Evolutionary conservation across 2,113 vertebrate species (phyloP).

Genomic region (Oryzias curvinotus): DNA sequence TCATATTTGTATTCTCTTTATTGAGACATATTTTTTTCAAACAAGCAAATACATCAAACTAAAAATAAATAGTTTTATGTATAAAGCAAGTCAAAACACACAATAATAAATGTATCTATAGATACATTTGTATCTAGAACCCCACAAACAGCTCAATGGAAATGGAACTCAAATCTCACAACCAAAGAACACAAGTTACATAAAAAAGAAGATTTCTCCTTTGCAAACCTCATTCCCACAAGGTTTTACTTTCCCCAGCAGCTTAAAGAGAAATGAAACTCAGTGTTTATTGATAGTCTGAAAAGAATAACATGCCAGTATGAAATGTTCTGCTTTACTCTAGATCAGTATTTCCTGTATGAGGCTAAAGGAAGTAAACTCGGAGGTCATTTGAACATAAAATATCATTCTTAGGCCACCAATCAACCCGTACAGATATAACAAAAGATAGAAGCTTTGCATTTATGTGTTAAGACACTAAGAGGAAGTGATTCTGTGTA

Average conservation of each 20-base stretch:
- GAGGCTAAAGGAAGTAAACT: neutral
- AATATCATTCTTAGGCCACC: neutral
- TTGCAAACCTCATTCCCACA: neutral
- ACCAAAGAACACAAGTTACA: neutral
- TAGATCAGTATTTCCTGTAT: neutral
- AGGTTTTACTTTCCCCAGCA: conserved; percentile 63
- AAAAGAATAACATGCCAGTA: neutral
- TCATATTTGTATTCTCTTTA: no score
- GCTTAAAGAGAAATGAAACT: conserved; percentile 42
- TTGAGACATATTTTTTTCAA: no score
- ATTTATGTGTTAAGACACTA: conserved; percentile 30
- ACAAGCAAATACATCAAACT: no score
- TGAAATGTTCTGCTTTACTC: neutral
- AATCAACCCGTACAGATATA: neutral
- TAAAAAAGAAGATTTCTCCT: neutral
- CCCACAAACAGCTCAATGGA: conserved; percentile 1
- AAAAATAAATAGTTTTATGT: no score
- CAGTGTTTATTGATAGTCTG: neutral
- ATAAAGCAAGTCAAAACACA: no score
- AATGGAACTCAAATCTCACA: neutral
- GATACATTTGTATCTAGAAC: neutral
- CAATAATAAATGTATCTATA: no score
- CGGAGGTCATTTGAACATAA: neutral
- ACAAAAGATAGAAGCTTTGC: conserved; percentile 7
- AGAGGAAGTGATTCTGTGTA: conserved; percentile 66